Evolutionary conservation across 2,888 invertebrate genomes (phyloP).

Genomic region (Eledone cirrhosa): DNA sequence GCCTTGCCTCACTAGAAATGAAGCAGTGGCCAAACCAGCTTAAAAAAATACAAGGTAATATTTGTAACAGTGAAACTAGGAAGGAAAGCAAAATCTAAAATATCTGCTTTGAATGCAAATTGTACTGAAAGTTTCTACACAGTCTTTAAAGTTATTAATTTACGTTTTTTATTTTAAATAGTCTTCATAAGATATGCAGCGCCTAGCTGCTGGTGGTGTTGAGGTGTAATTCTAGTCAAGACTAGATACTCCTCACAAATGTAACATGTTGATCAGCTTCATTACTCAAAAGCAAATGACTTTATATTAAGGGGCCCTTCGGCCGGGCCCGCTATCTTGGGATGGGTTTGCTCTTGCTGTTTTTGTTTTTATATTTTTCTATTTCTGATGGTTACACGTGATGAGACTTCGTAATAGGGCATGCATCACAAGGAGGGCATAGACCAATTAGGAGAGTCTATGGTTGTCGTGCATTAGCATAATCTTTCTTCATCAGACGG

Average conservation of each 20-base stretch:
- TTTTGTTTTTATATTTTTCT: neutral
- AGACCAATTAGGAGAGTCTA: neutral
- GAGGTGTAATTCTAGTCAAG: too few relatives aligned
- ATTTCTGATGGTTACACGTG: slow-evolving; percentile 25
- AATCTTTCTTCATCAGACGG: slow-evolving; percentile 20
- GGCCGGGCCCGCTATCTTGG: slow-evolving; percentile 46
- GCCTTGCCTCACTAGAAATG: too few relatives aligned
- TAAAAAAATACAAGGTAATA: too few relatives aligned
- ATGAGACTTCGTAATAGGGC: neutral
- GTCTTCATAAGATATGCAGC: too few relatives aligned
- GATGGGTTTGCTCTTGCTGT: slow-evolving; percentile 11
- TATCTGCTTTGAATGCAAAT: neutral
- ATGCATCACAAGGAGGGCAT: slow-evolving; percentile 14
- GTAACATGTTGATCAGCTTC: slow-evolving; percentile 21
- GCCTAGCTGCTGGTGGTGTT: too few relatives aligned
- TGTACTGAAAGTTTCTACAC: too few relatives aligned
- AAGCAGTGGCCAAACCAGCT: too few relatives aligned
- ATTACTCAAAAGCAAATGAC: slow-evolving; percentile 31
- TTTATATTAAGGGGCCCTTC: slow-evolving; percentile 41
- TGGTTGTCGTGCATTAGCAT: slow-evolving; percentile 2
- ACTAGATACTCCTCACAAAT: too few relatives aligned
- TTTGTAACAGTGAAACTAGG: too few relatives aligned
- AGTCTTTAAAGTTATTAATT: too few relatives aligned
- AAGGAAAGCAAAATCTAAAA: neutral
- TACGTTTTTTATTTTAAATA: too few relatives aligned